Base-by-base conservation (phyloP, 2,113 vertebrate species). In the Callaeas wilsoni region DNA sequence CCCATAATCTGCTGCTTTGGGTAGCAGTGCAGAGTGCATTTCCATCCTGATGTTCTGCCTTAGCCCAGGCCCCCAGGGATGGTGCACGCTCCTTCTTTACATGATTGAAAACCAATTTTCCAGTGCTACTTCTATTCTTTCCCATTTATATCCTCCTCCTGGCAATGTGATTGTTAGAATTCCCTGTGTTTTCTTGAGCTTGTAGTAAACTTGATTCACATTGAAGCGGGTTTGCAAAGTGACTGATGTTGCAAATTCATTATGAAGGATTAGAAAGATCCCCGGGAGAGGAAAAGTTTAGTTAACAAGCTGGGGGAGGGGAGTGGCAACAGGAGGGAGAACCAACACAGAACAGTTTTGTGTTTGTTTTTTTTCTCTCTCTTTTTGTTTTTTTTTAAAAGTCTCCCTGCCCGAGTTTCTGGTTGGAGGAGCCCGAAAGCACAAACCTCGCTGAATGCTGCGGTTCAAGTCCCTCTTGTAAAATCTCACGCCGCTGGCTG, bases 301-400 rank as follows among this genome's bases (percentile, higher is more conserved):
- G 95, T 94, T 95, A 94, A 90, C 90, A 76, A 78, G 94, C 35
- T 93, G 95, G 96, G 94, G 93, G 96, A 97, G 83, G 94, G 95
- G 90, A 93, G 57, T 39, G 82, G 85, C 92, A 90, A 85, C 95
- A 85, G 95, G 92, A 96, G 96, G 91, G 93, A 92, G 93, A 94
- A 89, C 93, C 89, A 92, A 84, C 80, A 92, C 71, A 94, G 95
- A 93, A 93, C 84, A 44, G 93, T 91, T 86, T 93, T 90, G 93
- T 96, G 90, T 93, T 74, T 90, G 69, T 16, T 10, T 60, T 35
- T 64, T 56, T 49, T 35, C 12, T 11, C 39, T n/a, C 55, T 22
- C 32, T 62, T 23, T 62, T 35, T 42, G 6, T 70, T 53, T 76
- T 76, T 81, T 90, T 63, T 0, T n/a, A n/a, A 1, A 92, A 92